Conservation (phyloP, 1,140 invertebrate genomes). For the Oppia nitens region DNA sequence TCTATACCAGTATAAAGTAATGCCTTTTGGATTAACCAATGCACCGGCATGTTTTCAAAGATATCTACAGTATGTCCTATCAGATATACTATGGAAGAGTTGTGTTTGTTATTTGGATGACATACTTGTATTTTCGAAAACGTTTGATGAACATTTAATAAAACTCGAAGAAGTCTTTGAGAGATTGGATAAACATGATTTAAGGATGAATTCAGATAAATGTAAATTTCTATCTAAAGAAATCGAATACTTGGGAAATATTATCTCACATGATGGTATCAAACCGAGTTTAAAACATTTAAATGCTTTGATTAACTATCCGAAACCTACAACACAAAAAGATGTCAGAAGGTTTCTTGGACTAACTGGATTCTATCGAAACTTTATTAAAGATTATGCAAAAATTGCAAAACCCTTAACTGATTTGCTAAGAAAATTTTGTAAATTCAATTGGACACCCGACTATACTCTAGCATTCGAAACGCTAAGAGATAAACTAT, state of each 20-base stretch:
- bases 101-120: slow-evolving; percentile 23
- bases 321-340: not conserved
- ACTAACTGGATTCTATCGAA: not conserved
- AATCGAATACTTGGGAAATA: slow-evolving; percentile 18
- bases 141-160: slow-evolving; percentile 20
- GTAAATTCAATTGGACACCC: not conserved
- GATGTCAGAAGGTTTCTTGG: not conserved
- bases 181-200: slow-evolving; percentile 9
- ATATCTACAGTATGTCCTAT: slow-evolving; percentile 19
- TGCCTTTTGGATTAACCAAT: slow-evolving; percentile 21
- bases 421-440: not conserved
- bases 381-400: not conserved
- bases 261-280: not conserved
- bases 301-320: not conserved
- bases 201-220: slow-evolving; percentile 23
- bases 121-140: slow-evolving; percentile 19
- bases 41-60: slow-evolving; percentile 22
- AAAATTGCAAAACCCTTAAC: not conserved
- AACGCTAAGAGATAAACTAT: not conserved
- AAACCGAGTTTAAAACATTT: not conserved
- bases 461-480: slow-evolving; percentile 1
- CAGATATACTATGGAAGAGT: slow-evolving; percentile 6
- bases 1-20: slow-evolving; percentile 13
- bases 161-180: slow-evolving; percentile 21
- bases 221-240: slow-evolving; percentile 14